A percentile compares a stretch with the other conserved stretches of the same genome.
Evolutionary conservation across 2,797 vertebrate genomes (phyloP).

Genomic region (Parauchenoglanis ngamensis): DNA sequence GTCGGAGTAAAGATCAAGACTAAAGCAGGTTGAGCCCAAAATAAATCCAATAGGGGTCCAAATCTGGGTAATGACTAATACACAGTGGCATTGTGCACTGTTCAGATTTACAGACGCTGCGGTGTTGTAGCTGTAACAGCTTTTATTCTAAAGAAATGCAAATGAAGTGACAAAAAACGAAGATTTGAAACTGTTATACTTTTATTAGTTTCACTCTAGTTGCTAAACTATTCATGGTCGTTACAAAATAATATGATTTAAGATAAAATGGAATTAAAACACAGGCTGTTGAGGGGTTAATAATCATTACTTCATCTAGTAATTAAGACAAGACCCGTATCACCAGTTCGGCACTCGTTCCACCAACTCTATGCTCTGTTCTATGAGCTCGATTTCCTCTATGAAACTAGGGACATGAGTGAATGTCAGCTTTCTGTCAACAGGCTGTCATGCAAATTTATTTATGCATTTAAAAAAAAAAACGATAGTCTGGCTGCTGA

Average conservation of each 20-base stretch:
- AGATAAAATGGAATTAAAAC: neutral
- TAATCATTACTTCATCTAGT: neutral
- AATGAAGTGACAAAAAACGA: neutral
- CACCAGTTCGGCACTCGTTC: neutral
- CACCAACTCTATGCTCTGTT: neutral
- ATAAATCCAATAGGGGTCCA: neutral
- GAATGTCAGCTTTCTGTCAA: neutral
- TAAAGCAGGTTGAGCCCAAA: slow-evolving; percentile 1
- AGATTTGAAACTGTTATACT: neutral
- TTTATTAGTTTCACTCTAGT: neutral
- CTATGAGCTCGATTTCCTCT: neutral
- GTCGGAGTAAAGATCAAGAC: slow-evolving; percentile 1
- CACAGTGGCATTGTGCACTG: neutral
- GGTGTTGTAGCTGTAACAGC: neutral
- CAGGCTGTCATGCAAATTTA: neutral
- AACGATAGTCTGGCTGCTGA: neutral
- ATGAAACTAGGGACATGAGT: neutral
- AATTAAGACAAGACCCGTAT: neutral
- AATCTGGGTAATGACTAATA: slow-evolving; percentile 15
- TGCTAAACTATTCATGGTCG: neutral
- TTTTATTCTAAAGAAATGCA: neutral
- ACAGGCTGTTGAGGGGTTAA: neutral
- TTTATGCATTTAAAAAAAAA: no score
- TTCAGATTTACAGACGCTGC: neutral
- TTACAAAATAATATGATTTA: neutral